Evolutionary conservation across 1,140 invertebrate genomes (phyloP).

Genomic region (Apis mellifera): DNA sequence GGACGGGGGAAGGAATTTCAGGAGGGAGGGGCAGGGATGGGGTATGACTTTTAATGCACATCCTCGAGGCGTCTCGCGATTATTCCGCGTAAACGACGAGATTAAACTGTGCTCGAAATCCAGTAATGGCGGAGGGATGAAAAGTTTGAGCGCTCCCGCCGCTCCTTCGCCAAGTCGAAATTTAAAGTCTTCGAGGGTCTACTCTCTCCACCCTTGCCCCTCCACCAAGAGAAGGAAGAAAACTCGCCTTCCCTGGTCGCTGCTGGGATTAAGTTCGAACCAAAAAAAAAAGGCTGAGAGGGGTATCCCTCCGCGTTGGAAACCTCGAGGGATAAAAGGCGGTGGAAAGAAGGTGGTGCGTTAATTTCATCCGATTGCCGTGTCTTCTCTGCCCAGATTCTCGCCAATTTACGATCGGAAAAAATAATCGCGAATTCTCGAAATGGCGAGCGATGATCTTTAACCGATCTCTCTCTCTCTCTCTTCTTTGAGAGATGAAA

Average conservation of each 20-base stretch:
- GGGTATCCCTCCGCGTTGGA: slow-evolving; percentile 31
- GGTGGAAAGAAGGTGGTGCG: slow-evolving; percentile 37
- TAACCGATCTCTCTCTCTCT: no score
- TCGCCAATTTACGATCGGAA: slow-evolving; percentile 15
- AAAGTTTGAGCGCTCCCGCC: slow-evolving; percentile 45
- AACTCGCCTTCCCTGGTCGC: slow-evolving; percentile 7
- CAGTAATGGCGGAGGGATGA: slow-evolving; percentile 38
- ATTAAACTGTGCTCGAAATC: slow-evolving; percentile 53
- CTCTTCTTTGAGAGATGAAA: background rate
- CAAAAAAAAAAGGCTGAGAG: slow-evolving; percentile 12
- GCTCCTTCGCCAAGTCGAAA: slow-evolving; percentile 53
- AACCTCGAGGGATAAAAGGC: background rate
- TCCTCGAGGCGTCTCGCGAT: slow-evolving; percentile 49
- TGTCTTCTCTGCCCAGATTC: background rate
- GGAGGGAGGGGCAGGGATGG: background rate
- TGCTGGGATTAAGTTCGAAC: slow-evolving; percentile 61
- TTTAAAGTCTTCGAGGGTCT: slow-evolving; percentile 60
- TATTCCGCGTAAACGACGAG: slow-evolving; percentile 53
- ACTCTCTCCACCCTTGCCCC: background rate
- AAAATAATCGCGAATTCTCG: slow-evolving; percentile 6
- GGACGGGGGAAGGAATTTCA: background rate
- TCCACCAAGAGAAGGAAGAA: background rate
- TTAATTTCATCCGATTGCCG: slow-evolving; percentile 37
- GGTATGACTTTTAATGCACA: slow-evolving; percentile 27
- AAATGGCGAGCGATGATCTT: background rate